Conservation (phyloP, 2,113 vertebrate genomes). For the Phalacrocorax brasilianus region DNA sequence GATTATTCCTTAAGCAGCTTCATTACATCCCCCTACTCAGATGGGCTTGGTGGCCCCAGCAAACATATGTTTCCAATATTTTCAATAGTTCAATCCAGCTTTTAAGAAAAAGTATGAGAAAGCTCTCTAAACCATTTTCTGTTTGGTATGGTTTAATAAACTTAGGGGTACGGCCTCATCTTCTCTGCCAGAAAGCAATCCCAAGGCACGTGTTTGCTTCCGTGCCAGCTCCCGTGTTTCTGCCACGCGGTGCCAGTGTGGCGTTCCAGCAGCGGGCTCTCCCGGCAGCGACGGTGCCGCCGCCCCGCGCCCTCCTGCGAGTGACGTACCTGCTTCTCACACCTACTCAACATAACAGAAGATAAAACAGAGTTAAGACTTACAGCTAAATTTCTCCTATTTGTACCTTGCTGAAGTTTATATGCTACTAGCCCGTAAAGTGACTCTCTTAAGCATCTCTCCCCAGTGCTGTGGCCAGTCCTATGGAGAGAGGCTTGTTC, state of each 20-base stretch:
- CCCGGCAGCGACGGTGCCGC: neutral
- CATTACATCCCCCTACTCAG: neutral
- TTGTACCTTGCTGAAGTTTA: neutral
- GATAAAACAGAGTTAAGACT: neutral
- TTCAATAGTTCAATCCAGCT: neutral
- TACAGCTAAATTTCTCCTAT: neutral
- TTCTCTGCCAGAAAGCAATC: neutral
- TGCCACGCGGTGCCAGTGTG: accelerated
- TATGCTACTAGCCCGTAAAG: neutral
- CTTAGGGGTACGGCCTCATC: neutral
- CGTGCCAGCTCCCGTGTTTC: accelerated
- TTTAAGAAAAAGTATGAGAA: neutral
- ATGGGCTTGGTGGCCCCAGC: neutral
- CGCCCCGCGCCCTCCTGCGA: neutral
- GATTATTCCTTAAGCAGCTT: neutral
- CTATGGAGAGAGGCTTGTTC: neutral
- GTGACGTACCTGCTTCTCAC: neutral
- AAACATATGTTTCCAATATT: conserved; percentile 52
- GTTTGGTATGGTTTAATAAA: neutral
- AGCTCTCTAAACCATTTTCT: neutral
- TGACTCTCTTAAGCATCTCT: neutral
- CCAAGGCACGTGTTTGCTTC: neutral
- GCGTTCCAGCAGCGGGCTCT: neutral
- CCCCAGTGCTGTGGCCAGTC: neutral
- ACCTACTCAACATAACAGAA: neutral